These are phyloP conservation scores for Meta bourneti DNA, from an alignment of 2,888 invertebrate genomes.

Conservation along the genomic window DNA sequence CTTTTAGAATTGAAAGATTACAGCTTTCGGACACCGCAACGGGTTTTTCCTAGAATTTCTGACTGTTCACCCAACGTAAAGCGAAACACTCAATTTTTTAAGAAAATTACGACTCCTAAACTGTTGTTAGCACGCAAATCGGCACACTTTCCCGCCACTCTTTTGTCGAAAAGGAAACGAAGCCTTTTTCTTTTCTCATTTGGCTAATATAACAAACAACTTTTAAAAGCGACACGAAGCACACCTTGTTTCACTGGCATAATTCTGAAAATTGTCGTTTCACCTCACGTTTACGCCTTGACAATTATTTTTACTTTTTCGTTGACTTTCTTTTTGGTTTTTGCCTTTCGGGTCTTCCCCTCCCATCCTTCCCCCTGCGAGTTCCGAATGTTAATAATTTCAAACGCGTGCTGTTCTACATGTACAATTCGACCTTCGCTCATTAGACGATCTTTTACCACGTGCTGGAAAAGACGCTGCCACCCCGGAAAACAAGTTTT, in stretches of 20 bases:
- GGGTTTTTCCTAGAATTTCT: background rate
- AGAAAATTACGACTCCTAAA: background rate
- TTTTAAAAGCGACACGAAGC: background rate
- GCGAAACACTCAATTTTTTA: background rate
- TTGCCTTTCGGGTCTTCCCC: constrained; percentile 21
- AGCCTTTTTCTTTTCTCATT: background rate
- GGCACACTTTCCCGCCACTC: background rate
- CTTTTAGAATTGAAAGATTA: too few species aligned
- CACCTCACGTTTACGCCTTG: constrained; percentile 19
- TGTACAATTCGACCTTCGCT: constrained; percentile 62
- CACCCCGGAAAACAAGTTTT: constrained; percentile 48
- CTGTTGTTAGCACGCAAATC: background rate
- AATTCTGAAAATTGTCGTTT: constrained; percentile 19
- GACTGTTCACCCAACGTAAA: background rate
- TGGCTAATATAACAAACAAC: background rate
- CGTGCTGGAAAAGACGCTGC: constrained; percentile 51
- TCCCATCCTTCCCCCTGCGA: background rate
- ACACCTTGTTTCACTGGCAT: background rate
- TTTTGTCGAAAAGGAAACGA: background rate
- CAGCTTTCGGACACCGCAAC: too few species aligned
- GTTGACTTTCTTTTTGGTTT: constrained; percentile 4
- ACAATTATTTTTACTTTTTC: constrained; percentile 8
- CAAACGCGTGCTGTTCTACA: constrained; percentile 43
- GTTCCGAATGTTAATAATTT: constrained; percentile 41
- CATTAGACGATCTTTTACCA: constrained; percentile 35